Evolutionary conservation across 2,797 vertebrate species (phyloP), one percentile per base, ranked within the genome.

Genomic region (Gobio occitaniae): DNA sequence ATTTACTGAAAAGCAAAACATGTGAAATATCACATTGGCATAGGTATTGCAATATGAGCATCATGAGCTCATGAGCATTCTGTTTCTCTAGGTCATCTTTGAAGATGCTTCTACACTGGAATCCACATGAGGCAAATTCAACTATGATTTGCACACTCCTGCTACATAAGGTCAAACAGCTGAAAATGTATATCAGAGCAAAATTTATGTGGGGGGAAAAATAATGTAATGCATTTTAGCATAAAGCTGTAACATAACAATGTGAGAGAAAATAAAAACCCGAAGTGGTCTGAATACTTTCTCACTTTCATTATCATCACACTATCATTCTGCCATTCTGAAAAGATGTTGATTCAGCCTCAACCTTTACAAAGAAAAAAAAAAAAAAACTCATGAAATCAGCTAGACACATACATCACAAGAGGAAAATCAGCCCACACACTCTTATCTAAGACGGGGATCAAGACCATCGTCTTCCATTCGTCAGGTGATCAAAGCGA

Each of bases 361-460:
- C 16, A 71, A 78, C 59, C 21, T 56, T 44, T 50, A 78, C 56
- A 9, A 47, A 54, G 36, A 72, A 15, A 2, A 54, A 13, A 50
- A 50, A 52, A 52, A 52, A 56, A 4, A 21, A 50, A 59, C 13
- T 21, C 29, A 8, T 32, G 41, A n/a, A 47, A 50, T 74, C 63
- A 68, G 29, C 15, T 29, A 56, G 63, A 76, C 32, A 71, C 65
- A n/a, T n/a, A n/a, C n/a, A 66, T 84, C 71, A 86, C 63, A 61
- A 47, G 66, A 85, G 65, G 32, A 78, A 52, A 86, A 52, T 44
- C 17, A 47, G 4, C 87, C 80, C 79, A 85, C 85, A 66, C 80
- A 41, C 13, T 41, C 76, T 83, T 86, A 89, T 89, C 85, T 76
- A 4, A 48, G 15, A 68, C 9, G 78, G 59, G 69, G 75, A 89